Base-by-base conservation (phyloP, 2,888 invertebrate genomes). In the Orthosia gracilis region DNA sequence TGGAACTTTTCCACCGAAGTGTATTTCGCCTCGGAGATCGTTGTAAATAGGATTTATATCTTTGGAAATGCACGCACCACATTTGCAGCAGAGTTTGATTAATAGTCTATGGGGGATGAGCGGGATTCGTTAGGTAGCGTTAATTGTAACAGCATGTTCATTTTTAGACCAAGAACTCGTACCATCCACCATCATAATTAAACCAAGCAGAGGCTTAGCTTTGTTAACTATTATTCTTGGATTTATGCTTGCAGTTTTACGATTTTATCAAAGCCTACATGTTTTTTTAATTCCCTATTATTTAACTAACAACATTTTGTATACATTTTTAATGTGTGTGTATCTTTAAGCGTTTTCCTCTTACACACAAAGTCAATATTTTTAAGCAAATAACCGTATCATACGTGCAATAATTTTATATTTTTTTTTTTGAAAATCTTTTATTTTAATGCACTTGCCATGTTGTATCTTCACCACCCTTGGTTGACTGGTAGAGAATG, bases 41-140 rank as follows among this genome's bases (percentile, higher is more conserved):
- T 47, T 59, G 71, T 80, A 84, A 83, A 84, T 69, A 76, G 76
- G 81, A 82, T 84, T 80, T 84, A 82, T 82, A 72, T 76, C 62
- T 80, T 69, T 76, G 57, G 70, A 70, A 71, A 76, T 80, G 58
- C 76, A 82, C 85, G 78, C 71, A 74, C 59, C 54, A 69, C 55
- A 68, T 76, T 82, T 85, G 64, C 69, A 62, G 59, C 49, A 26
- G 62, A 59, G 76, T 59, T 65, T 59, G 69, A 78, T 69, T 70
- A 72, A 84, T 81, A 59, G 76, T 52, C 21, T 62, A 45, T 63
- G 40, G 50, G 59, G 65, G 52, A 71, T 80, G 31, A 71, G 52
- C 50, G 18, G 50, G 61, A 66, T 71, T 80, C 0, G 52, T 69
- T 83, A 68, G 40, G 65, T n/a, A 66, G 45, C 59, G 63, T 49